Base-by-base conservation (phyloP, 37 sponge, comb jelly and placozoan species). In the Geodia barretti region DNA sequence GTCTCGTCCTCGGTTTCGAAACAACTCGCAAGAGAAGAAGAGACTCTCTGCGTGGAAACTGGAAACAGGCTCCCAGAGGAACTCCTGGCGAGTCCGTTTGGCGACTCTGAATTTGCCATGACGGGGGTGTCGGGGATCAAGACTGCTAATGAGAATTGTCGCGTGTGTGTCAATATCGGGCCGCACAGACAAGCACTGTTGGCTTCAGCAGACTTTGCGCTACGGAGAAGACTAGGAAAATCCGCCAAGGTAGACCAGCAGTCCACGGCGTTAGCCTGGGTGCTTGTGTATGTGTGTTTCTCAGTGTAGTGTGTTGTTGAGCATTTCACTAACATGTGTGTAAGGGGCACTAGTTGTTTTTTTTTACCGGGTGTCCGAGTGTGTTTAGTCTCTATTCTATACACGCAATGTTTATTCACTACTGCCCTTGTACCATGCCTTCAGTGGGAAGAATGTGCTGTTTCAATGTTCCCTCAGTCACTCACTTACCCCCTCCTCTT, bases 101-200 rank as follows among this genome's bases (percentile, higher is more conserved):
- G 79, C 8, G 25, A 29, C 24, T 25, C 39, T 0, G 47, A 63
- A 34, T 63, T 63, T 38, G 79, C 73, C 1, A 39, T 28, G 20
- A 24, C 58, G 17, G 72, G 71, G 0, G 79, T 74, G 3, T 38
- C 86, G 1, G 29, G 64, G 3, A 8, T 85, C 5, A 54, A 62
- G 39, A 17, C 61, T 0, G 71, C 47, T 62, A 21, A 59, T 11
- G 66, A 74, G 24, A 58, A 59, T 37, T 34, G 32, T 3, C 19
- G 34, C n/a, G 47, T 70, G 26, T 28, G 26, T 23, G 29, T n/a
- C 20, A 63, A 78, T 36, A 32, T 81, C 31, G 65, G 78, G 1
- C 62, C 64, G 8, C 70, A 82, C 59, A 68, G 90, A 1, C 60
- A 79, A 75, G 84, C 92, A 24, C 54, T 92, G 1, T 80, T 84